These are phyloP conservation scores for Daktulosphaira vitifoliae DNA, from an alignment of 1,140 invertebrate species.

Conservation along the genomic window DNA sequence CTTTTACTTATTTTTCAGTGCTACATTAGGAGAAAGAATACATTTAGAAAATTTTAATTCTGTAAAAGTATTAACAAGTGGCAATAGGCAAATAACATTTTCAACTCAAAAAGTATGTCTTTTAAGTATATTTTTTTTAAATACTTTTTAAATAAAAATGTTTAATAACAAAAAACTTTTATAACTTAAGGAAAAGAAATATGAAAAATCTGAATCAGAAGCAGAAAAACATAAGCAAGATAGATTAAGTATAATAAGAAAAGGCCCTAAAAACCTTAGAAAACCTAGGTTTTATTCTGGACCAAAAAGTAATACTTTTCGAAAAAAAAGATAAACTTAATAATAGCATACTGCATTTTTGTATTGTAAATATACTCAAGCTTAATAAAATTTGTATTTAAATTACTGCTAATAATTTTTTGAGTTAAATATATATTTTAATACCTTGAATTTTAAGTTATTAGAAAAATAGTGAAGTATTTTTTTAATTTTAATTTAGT, in stretches of 20 bases:
- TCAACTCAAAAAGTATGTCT: constrained; percentile 36
- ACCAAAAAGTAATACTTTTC: constrained; percentile 7
- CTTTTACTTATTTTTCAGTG: no score
- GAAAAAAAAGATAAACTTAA: constrained; percentile 6
- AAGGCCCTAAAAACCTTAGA: constrained; percentile 33
- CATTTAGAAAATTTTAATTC: constrained; percentile 33
- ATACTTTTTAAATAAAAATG: background rate
- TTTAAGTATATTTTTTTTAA: constrained; percentile 13
- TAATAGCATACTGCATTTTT: no score
- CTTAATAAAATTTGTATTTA: no score
- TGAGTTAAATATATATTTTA: no score
- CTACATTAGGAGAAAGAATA: constrained; percentile 36
- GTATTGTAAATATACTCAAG: no score
- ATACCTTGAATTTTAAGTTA: no score
- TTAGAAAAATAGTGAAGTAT: no score
- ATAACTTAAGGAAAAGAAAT: constrained; percentile 33
- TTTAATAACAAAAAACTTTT: background rate
- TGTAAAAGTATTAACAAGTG: constrained; percentile 36
- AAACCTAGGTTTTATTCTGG: constrained; percentile 37
- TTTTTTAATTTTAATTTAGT: no score
- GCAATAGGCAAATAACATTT: constrained; percentile 39
- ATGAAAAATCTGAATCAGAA: constrained; percentile 23
- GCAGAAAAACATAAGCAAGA: constrained; percentile 35
- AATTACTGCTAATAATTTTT: no score
- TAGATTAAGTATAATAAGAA: constrained; percentile 35